Conservation (phyloP, 2,113 vertebrate genomes). For the Tupaia tana region DNA sequence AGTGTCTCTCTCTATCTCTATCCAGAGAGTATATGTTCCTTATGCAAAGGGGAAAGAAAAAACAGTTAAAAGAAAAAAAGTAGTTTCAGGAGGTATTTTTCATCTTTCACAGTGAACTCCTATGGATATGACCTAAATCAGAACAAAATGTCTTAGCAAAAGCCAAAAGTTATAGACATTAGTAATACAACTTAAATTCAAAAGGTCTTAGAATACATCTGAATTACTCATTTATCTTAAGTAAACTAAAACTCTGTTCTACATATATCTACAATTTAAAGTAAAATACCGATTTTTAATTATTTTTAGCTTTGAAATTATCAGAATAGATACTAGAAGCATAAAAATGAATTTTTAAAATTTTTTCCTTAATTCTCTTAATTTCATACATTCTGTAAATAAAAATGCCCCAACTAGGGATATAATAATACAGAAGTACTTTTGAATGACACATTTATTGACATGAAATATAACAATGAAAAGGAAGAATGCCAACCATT, state of each 20-base stretch:
- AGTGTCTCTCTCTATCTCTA: no score
- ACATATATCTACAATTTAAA: background rate
- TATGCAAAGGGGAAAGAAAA: no score
- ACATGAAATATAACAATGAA: conserved; percentile 46
- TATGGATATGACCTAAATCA: background rate
- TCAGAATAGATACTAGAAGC: background rate
- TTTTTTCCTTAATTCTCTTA: background rate
- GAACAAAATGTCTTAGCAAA: background rate
- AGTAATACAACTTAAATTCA: background rate
- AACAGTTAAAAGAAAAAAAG: no score
- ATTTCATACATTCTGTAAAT: background rate
- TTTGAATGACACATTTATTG: conserved; percentile 69
- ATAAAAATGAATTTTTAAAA: background rate
- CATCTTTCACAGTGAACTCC: background rate
- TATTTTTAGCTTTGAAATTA: background rate
- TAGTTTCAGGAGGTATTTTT: no score
- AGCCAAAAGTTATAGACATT: background rate
- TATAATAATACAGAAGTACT: background rate
- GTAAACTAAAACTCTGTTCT: background rate
- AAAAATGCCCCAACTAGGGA: background rate
- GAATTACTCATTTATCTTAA: background rate
- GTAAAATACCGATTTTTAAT: background rate
- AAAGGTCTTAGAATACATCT: background rate
- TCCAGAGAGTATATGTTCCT: no score
- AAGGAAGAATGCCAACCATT: conserved; percentile 71